A percentile compares a stretch with the other conserved stretches of the same genome.
These are phyloP conservation scores for Cheirogaleus medius DNA, from an alignment of 2,113 vertebrate genomes.

Conservation along the genomic window DNA sequence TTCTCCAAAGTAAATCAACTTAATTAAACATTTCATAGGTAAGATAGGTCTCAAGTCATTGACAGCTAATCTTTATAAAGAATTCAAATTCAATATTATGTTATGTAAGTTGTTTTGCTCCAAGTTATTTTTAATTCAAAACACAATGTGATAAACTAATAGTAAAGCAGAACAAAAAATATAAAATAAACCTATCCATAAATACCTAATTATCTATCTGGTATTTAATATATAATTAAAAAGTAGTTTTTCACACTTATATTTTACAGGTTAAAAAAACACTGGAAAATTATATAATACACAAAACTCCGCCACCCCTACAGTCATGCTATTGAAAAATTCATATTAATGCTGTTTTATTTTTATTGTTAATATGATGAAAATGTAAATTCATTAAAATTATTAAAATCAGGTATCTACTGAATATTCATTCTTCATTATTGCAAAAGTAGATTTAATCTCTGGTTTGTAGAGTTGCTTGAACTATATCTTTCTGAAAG, in stretches of 20 bases:
- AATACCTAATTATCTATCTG: neutral
- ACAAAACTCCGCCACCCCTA: neutral
- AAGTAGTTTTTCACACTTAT: neutral
- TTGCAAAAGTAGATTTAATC: neutral
- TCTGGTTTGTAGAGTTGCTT: neutral
- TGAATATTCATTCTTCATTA: neutral
- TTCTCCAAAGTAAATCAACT: neutral
- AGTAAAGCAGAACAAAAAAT: neutral
- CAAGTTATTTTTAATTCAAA: neutral
- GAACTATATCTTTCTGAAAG: neutral
- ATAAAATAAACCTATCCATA: neutral
- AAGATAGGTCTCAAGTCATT: neutral
- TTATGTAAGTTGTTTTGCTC: neutral
- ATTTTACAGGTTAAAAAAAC: neutral
- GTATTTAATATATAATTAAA: neutral
- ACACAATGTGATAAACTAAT: neutral
- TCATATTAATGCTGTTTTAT: neutral
- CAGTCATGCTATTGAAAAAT: neutral
- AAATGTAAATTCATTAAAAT: neutral
- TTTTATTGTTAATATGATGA: neutral
- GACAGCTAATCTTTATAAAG: neutral
- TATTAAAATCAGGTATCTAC: neutral
- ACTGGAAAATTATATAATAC: neutral
- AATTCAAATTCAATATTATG: neutral
- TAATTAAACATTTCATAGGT: neutral